Evolutionary conservation across 2,797 vertebrate genomes (phyloP).

Genomic region (Staurois parvus): DNA sequence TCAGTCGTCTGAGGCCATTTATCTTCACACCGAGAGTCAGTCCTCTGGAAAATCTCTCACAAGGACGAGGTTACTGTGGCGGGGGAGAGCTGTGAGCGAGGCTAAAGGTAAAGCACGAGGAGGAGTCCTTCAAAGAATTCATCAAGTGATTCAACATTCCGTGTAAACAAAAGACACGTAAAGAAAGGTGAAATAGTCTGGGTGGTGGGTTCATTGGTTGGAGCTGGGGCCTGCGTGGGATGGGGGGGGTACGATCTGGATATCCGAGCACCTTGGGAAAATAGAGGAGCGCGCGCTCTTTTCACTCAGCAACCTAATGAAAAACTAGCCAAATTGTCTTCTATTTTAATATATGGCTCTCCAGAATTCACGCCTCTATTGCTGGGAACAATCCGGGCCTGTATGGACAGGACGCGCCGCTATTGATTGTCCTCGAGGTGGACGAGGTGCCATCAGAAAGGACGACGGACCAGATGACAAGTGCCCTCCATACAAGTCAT

Average conservation of each 20-base stretch:
- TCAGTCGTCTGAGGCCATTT: conserved; percentile 68
- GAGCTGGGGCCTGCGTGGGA: conserved; percentile 67
- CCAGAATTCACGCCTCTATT: conserved; percentile 77
- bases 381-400: conserved; percentile 78
- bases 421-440: conserved; percentile 71
- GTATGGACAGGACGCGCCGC: conserved; percentile 76
- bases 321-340: conserved; percentile 94
- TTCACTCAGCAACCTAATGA: conserved; percentile 97
- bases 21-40: conserved; percentile 80
- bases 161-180: conserved; percentile 78
- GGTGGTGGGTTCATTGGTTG: conserved; percentile 73
- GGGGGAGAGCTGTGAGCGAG: conserved; percentile 71
- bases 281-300: conserved; percentile 85
- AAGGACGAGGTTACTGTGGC: conserved; percentile 76
- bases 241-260: conserved; percentile 67
- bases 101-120: conserved; percentile 44
- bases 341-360: conserved; percentile 85
- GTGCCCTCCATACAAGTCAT: neutral
- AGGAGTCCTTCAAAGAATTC: conserved; percentile 70
- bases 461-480: neutral
- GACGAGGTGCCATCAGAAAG: conserved; percentile 33
- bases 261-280: conserved; percentile 99
- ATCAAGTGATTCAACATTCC: conserved; percentile 88
- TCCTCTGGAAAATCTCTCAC: conserved; percentile 83
- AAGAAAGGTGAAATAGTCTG: conserved; percentile 77